phyloP scores from a whole-genome alignment of 2,888 invertebrate genomes.

The Pseudoips prasinana region DNA sequence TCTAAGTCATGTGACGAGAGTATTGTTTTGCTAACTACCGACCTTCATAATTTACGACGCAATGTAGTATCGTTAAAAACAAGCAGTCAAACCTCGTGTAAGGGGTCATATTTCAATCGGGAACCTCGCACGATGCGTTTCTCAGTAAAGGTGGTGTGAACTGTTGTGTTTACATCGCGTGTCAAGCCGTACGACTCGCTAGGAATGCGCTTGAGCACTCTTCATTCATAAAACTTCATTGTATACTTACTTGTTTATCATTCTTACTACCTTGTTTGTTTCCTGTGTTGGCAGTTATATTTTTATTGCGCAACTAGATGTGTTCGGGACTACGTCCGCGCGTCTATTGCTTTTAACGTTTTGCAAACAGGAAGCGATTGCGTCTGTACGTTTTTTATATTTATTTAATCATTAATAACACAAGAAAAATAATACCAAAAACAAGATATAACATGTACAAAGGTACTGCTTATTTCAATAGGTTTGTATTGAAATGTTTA shows the following conservation, averaged over 20 bases:
- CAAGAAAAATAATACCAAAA: too few species aligned
- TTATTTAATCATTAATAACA: too few species aligned
- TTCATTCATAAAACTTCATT: conserved; percentile 62
- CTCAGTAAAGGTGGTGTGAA: conserved; percentile 26
- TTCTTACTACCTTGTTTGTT: too few species aligned
- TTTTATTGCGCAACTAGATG: conserved; percentile 39
- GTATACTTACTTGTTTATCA: conserved; percentile 7
- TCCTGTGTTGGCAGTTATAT: too few species aligned
- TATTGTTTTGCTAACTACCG: too few species aligned
- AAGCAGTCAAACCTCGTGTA: conserved; percentile 11
- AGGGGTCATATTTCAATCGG: conserved; percentile 25
- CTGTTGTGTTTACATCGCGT: conserved; percentile 33
- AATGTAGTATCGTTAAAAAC: conserved; percentile 6
- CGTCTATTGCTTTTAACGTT: too few species aligned
- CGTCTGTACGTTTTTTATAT: too few species aligned
- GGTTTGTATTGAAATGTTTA: too few species aligned
- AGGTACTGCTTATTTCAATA: too few species aligned
- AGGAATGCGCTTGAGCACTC: conserved; percentile 52
- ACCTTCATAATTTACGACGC: background rate
- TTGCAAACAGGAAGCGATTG: too few species aligned
- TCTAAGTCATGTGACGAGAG: too few species aligned
- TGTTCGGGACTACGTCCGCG: conserved; percentile 15
- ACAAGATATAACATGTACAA: too few species aligned
- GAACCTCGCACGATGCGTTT: conserved; percentile 27
- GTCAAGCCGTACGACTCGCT: conserved; percentile 14